phyloP scores from a whole-genome alignment of 1,140 invertebrate species.

The Caenorhabditis tropicalis region DNA sequence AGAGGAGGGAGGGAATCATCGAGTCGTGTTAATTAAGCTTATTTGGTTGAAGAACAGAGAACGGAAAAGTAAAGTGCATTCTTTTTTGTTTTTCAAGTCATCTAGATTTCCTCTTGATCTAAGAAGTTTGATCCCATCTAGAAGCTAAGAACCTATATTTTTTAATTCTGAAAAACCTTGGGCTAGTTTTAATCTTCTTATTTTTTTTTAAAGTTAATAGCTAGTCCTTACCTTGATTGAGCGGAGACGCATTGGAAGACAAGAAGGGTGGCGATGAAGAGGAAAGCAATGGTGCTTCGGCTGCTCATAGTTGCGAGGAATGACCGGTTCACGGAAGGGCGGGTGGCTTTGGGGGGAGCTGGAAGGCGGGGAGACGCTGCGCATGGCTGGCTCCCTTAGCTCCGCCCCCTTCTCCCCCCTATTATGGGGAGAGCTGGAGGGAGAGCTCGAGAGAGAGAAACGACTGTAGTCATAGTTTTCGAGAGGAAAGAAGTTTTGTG shows the following conservation, averaged over 20 bases:
- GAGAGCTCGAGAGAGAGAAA: neutral
- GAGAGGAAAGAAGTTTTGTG: neutral
- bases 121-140: neutral
- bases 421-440: neutral
- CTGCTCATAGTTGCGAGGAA: slow-evolving; percentile 43
- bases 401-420: neutral
- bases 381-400: neutral
- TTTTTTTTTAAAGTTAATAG: too few species aligned
- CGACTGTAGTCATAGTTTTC: slow-evolving; percentile 1
- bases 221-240: slow-evolving; percentile 15
- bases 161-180: neutral
- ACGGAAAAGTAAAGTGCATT: neutral
- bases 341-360: neutral
- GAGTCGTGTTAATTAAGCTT: neutral
- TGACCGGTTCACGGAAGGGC: neutral
- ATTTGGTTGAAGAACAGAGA: neutral
- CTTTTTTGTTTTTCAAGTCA: neutral
- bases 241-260: slow-evolving; percentile 32
- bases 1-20: neutral
- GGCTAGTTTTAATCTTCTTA: neutral
- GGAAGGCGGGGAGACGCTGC: slow-evolving; percentile 31
- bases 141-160: too few species aligned
- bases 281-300: slow-evolving; percentile 42
- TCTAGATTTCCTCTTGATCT: neutral
- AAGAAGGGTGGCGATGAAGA: slow-evolving; percentile 21